Evolutionary conservation across 1,140 invertebrate species (phyloP), one percentile per base, ranked within the genome.

Genomic region (Drosophila punjabiensis): DNA sequence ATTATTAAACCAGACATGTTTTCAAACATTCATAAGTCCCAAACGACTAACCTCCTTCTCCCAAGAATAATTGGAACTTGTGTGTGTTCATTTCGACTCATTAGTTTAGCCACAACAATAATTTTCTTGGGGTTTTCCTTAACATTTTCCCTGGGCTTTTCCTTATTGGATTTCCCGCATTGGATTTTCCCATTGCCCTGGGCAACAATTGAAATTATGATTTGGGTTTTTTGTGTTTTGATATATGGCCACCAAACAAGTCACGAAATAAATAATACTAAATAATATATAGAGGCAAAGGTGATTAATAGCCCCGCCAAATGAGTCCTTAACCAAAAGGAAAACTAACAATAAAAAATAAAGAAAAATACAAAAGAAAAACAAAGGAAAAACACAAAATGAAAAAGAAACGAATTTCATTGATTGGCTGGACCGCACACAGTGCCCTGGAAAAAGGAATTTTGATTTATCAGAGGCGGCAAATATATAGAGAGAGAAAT

Each of bases 361-460:
- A 43, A 16, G 53, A 59, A 52, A 56, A 61, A 58, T n/a, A n/a
- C 20, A 59, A 30, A 20, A 16, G 53, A 0, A 47, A 32, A 45
- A n/a, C 39, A n/a, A 41, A 3, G 39, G 16, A 41, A 41, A n/a
- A 24, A 24, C 24, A 24, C 24, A 24, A 24, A 24, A 24, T 24
- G 24, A 3, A 24, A 48, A 48, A n/a, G 39, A 35, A 61, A 41
- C 37, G 52, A 82, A 67, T 68, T 81, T 84, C 85, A 88, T 89
- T 88, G 85, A 88, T 88, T 88, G 76, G 65, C 52, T 63, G 63
- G 86, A 82, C 86, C 85, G 24, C 85, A 89, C 85, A 79, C 77
- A 69, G 63, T 62, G 60, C 35, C 18, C 55, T 48, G 61, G 62
- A n/a, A 61, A 61, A 52, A 66, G 64, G 69, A 67, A 80, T 62